These are phyloP conservation scores for Platysteira castanea DNA, from an alignment of 2,113 vertebrate species.

Conservation along the genomic window DNA sequence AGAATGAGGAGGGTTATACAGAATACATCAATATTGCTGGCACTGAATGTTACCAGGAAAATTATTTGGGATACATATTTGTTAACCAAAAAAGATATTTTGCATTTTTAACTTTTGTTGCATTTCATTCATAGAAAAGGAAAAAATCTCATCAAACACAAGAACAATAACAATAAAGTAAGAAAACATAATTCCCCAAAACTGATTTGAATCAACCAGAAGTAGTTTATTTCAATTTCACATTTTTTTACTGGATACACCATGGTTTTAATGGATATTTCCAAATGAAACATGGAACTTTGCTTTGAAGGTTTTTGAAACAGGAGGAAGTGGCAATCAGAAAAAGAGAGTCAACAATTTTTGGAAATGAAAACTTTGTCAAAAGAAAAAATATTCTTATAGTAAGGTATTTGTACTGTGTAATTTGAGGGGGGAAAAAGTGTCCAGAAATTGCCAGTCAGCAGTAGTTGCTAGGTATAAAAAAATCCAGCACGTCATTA, in stretches of 20 bases:
- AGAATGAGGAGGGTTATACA: not conserved
- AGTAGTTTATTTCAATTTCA: not conserved
- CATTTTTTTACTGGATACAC: not conserved
- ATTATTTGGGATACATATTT: not conserved
- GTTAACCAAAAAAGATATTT: not conserved
- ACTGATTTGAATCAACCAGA: not conserved
- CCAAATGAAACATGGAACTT: not conserved
- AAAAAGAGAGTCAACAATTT: not conserved
- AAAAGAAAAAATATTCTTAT: not conserved
- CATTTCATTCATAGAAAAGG: not conserved
- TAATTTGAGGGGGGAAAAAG: not conserved
- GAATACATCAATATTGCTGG: not conserved
- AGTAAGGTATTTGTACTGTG: not conserved
- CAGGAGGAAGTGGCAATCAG: not conserved
- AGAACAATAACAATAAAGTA: not conserved
- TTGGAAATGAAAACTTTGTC: not conserved
- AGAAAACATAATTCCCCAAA: not conserved
- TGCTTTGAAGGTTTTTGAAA: not conserved
- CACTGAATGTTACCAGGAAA: not conserved
- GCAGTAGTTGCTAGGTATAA: not conserved
- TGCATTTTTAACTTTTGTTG: not conserved
- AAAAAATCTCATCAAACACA: not conserved
- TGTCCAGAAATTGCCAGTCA: not conserved
- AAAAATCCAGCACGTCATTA: not conserved
- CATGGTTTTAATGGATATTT: not conserved